phyloP scores from a whole-genome alignment of 2,113 vertebrate genomes.

The Agapornis roseicollis region DNA sequence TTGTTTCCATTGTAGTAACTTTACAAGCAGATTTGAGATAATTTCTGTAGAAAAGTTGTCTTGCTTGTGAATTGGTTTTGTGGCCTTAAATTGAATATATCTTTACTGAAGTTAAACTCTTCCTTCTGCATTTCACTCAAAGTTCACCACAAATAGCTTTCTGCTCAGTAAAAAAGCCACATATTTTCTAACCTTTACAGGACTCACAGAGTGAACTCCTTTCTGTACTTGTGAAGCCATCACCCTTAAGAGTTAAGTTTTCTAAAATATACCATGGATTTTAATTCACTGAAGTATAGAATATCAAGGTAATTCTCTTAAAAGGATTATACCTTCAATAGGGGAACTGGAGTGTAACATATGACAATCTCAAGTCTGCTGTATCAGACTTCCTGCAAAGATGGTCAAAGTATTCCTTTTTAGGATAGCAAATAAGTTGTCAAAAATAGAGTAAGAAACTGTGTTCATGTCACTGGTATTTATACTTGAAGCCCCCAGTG shows the following conservation, averaged over 20 bases:
- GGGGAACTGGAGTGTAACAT: background rate
- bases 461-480: background rate
- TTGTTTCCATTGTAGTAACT: background rate
- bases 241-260: background rate
- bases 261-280: background rate
- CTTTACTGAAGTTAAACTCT: background rate
- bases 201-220: background rate
- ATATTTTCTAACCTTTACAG: background rate
- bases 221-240: background rate
- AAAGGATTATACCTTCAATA: background rate
- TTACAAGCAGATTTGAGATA: background rate
- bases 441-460: background rate
- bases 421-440: background rate
- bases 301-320: background rate
- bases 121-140: background rate
- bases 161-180: background rate
- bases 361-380: background rate
- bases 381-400: background rate
- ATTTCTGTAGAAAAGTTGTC: background rate
- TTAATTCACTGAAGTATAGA: background rate
- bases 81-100: background rate
- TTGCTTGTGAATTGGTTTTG: background rate
- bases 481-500: background rate
- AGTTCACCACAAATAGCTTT: background rate
- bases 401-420: background rate